phyloP scores from a whole-genome alignment of 2,797 vertebrate species.

The Crenuchus spilurus region DNA sequence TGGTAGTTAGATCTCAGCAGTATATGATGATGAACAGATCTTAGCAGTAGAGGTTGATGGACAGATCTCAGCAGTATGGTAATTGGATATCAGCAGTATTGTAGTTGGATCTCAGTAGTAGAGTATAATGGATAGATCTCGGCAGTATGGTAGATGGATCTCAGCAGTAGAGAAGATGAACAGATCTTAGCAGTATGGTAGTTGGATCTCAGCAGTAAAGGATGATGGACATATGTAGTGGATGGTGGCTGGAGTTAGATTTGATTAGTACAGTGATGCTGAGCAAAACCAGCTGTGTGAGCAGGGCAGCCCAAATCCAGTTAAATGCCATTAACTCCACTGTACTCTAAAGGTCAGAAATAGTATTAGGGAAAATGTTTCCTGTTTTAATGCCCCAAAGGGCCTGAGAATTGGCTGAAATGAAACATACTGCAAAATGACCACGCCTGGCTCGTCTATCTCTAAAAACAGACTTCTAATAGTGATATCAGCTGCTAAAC shows the following conservation, averaged over 20 bases:
- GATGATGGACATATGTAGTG: no score
- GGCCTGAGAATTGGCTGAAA: constrained; percentile 10
- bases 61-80: no score
- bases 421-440: background rate
- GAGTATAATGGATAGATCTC: no score
- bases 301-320: constrained; percentile 37
- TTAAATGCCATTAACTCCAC: constrained; percentile 46
- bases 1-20: no score
- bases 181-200: no score
- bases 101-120: no score
- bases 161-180: no score
- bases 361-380: constrained; percentile 35
- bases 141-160: no score
- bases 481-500: background rate
- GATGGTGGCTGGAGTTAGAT: constrained; percentile 54
- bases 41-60: no score
- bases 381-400: constrained; percentile 16
- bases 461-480: background rate
- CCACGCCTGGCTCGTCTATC: background rate
- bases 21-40: no score
- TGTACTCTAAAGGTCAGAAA: constrained; percentile 48
- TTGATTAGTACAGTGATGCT: constrained; percentile 51
- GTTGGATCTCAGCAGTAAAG: no score
- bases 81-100: no score
- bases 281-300: constrained; percentile 53